A percentile compares a stretch with the other conserved stretches of the same genome.
These are phyloP conservation scores for Pempheris klunzingeri DNA, from an alignment of 2,797 vertebrate genomes.

Conservation along the genomic window DNA sequence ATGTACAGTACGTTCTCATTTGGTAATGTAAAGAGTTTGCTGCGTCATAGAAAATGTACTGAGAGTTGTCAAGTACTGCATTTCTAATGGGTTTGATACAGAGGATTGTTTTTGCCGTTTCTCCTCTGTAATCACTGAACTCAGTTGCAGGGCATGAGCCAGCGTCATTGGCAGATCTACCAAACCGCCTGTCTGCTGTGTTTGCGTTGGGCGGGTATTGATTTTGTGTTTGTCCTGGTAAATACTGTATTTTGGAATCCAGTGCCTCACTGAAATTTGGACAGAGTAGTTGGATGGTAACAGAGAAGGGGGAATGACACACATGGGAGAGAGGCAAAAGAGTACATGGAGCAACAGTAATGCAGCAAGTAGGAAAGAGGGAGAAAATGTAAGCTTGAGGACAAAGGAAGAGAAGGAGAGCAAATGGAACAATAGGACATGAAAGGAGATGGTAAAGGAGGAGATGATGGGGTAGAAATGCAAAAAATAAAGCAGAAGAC, in stretches of 20 bases:
- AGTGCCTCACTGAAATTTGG: slow-evolving; percentile 65
- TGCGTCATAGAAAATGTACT: slow-evolving; percentile 13
- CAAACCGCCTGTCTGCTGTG: slow-evolving; percentile 61
- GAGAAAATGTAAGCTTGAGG: slow-evolving; percentile 10
- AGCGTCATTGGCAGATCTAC: slow-evolving; percentile 65
- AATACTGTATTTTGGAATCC: slow-evolving; percentile 73
- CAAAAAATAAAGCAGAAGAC: slow-evolving; percentile 10
- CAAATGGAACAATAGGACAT: background rate
- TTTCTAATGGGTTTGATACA: slow-evolving; percentile 42
- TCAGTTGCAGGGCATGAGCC: slow-evolving; percentile 59
- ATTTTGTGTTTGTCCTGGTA: slow-evolving; percentile 79
- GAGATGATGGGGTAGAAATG: background rate
- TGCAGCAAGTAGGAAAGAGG: slow-evolving; percentile 16
- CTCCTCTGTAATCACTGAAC: slow-evolving; percentile 61
- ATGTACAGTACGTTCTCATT: background rate
- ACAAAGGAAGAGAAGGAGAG: background rate
- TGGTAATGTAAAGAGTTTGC: background rate
- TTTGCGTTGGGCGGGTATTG: slow-evolving; percentile 74
- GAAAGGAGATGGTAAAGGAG: background rate
- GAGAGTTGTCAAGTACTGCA: slow-evolving; percentile 8
- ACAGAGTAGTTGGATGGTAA: slow-evolving; percentile 63
- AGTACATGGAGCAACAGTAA: slow-evolving; percentile 43
- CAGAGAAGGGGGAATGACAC: slow-evolving; percentile 50
- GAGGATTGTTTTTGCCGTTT: slow-evolving; percentile 37
- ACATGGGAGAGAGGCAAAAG: slow-evolving; percentile 53